Evolutionary conservation across 2,888 invertebrate genomes (phyloP), one percentile per base, ranked within the genome.

Genomic region (Zaprionus obscuricornis): DNA sequence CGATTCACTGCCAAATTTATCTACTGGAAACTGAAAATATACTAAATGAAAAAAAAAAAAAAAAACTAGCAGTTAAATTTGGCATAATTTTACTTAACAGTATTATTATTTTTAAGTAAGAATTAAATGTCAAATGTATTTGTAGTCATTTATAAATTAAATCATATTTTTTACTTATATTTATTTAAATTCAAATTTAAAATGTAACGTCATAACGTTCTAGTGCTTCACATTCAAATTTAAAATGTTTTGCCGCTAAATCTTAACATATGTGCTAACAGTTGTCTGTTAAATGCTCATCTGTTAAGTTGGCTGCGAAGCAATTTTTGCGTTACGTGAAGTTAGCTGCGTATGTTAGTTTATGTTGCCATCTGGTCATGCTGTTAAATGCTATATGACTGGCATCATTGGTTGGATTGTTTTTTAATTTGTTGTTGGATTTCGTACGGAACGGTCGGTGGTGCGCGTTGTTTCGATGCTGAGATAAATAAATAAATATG

Each of bases 401-500:
- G 68, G 72, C 42, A 68, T 29, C 60, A 31, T 11, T 39, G 54
- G 1, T 1, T 6, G 10, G 18, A 55, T 27, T 71, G 66, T 51
- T 66, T 51, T 55, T 68, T 39, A 54, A 71, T 71, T 66, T 71
- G 68, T 68, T 71, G 68, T 68, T 68, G 67, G 60, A 60, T 71
- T 46, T 68, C 67, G 31, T 51, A 40, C 68, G 72, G 60, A 39
- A 40, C 72, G 68, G 72, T 49, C 47, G n/a, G 60, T 68, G 51
- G 4, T 55, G 50, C 45, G 68, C 60, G 54, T 46, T 29, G 29
- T 22, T 50, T 54, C 22, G 17, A 36, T 37, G 27, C 14, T 20
- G 14, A 45, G 14, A 2, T 26, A 42, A 59, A 54, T 68, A 45
- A 31, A 2, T 26, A 42, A 59, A 54, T 68, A 47, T 66, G 60